These are phyloP conservation scores for Agrochola lychnidis DNA, from an alignment of 2,888 invertebrate genomes.

Conservation along the genomic window DNA sequence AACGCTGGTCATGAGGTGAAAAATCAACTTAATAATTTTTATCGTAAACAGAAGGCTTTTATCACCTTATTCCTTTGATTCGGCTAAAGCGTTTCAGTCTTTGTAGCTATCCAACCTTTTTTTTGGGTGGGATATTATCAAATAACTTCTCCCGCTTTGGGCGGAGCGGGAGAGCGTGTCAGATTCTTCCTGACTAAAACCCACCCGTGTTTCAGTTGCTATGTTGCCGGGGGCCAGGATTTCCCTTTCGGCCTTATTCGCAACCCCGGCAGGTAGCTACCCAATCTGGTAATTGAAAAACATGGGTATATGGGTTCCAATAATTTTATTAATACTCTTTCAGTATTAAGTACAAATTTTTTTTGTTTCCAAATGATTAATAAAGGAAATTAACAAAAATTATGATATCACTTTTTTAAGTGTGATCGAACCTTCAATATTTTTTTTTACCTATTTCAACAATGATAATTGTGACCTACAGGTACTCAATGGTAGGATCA, in stretches of 20 bases:
- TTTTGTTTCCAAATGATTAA: not conserved
- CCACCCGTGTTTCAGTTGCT: no score
- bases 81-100: not conserved
- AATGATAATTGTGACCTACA: not conserved
- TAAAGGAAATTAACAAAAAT: not conserved
- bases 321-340: not conserved
- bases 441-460: not conserved
- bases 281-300: not conserved
- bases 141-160: no score
- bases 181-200: no score
- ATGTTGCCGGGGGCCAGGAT: no score
- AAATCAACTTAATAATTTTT: not conserved
- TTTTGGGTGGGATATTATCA: no score
- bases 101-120: not conserved
- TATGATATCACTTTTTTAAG: not conserved
- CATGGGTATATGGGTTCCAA: not conserved
- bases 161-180: no score
- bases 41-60: not conserved
- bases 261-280: no score
- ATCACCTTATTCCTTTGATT: no score
- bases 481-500: not conserved
- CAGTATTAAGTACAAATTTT: no score
- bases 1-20: no score
- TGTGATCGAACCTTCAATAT: not conserved
- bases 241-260: no score